A percentile compares a stretch with the other conserved stretches of the same genome.
Conservation (phyloP, 2,888 invertebrate genomes). For the Sthenelais limicola region DNA sequence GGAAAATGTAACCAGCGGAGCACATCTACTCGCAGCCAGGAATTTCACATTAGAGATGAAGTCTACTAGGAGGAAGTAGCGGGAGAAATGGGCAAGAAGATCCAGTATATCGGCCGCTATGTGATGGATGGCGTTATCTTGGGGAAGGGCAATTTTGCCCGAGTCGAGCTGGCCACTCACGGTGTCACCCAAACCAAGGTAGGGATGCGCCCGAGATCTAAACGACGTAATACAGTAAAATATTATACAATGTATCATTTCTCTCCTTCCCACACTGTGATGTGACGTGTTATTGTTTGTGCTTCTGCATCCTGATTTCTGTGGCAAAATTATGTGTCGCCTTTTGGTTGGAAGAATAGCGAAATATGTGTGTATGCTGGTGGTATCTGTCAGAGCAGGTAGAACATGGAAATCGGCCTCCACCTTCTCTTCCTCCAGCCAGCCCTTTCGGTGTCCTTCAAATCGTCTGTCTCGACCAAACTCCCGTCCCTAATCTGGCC, state of each 20-base stretch:
- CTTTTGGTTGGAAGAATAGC: too few species aligned
- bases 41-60: constrained; percentile 46
- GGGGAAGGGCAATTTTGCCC: constrained; percentile 84
- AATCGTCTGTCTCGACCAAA: constrained; percentile 15
- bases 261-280: neutral
- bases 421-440: too few species aligned
- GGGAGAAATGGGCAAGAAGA: constrained; percentile 71
- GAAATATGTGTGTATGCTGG: too few species aligned
- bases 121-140: constrained; percentile 80
- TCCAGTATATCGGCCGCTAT: constrained; percentile 79
- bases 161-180: constrained; percentile 83
- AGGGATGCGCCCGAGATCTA: constrained; percentile 44
- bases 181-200: constrained; percentile 81
- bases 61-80: constrained; percentile 45
- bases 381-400: too few species aligned
- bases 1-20: constrained; percentile 42
- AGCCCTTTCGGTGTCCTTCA: constrained; percentile 15
- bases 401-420: too few species aligned
- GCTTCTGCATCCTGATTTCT: neutral
- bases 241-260: constrained; percentile 3
- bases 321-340: too few species aligned
- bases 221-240: constrained; percentile 21
- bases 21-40: constrained; percentile 41
- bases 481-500: neutral
- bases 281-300: constrained; percentile 24